Base-by-base conservation (phyloP, 1,140 invertebrate genomes). In the Drosophila hydei region DNA sequence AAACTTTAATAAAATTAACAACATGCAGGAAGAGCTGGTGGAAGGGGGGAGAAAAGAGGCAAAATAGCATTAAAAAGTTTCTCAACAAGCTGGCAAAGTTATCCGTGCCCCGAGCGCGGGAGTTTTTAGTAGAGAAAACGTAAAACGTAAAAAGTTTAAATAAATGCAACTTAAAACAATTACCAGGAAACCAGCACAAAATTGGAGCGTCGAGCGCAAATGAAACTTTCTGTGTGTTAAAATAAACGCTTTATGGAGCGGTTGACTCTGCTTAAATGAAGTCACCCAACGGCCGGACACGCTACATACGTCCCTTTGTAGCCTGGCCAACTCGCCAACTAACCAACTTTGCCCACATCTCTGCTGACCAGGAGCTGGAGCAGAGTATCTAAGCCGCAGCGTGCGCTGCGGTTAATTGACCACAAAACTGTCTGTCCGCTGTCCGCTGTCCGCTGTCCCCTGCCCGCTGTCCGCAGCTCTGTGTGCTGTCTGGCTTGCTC, bases 91-190 rank as follows among this genome's bases (percentile, higher is more conserved):
- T 45, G 40, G 16, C 36, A 72, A 84, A 84, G 65, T 83, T 78
- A 30, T 25, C 14, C 36, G 16, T 19, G 45, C 47, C n/a, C 21
- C 30, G 47, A 27, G 38, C 38, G 54, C 45, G 62, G 47, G 45
- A 19, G 40, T 16, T 67, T 12, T 59, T 38, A 9, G 56, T n/a
- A 59, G 30, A 61, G 45, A 59, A 60, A 68, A 61, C 70, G 75
- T 72, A 59, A 60, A 68, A 61, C 70, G 75, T 72, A 65, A 58
- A 63, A 79, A 72, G 62, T 68, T 83, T 72, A 79, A 84, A 79
- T 76, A 84, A 84, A 79, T 84, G 72, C 72, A 84, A 79, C 75
- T 84, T 84, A 76, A 83, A 84, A 84, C 79, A 84, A 84, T 84
- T 84, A 84, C 79, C 74, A 69, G 72, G 77, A 75, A 77, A 62